phyloP scores from a whole-genome alignment of 2,797 vertebrate species.

The Eulemur mongoz region DNA sequence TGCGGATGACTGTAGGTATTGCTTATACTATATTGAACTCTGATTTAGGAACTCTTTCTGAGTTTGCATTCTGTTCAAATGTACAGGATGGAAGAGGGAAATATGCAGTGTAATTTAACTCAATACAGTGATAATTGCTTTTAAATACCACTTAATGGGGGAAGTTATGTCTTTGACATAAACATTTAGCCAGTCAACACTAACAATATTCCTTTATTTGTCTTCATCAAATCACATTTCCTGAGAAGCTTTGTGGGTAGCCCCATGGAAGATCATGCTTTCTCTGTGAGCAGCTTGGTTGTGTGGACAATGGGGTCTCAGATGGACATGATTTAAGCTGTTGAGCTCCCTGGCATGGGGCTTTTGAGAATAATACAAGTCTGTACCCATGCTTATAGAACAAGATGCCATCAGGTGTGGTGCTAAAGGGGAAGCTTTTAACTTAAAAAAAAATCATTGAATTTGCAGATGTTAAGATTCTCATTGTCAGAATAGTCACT shows the following conservation, averaged over 20 bases:
- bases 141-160: not conserved
- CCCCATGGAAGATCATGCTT: not conserved
- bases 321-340: not conserved
- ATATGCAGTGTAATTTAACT: not conserved
- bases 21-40: not conserved
- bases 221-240: not conserved
- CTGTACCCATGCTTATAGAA: not conserved
- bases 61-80: not conserved
- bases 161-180: not conserved
- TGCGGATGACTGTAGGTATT: not conserved
- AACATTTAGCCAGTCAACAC: not conserved
- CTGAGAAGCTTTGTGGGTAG: not conserved
- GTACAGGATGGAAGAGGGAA: not conserved
- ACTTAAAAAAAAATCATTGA: not conserved
- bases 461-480: slow-evolving; percentile 12
- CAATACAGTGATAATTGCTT: not conserved
- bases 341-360: not conserved
- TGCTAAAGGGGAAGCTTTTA: slow-evolving; percentile 33
- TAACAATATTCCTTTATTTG: not conserved
- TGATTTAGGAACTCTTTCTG: not conserved
- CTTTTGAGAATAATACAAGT: slow-evolving; percentile 39
- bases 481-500: not conserved
- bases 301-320: not conserved
- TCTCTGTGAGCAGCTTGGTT: not conserved
- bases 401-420: not conserved